Percentiles rank a stretch among this genome's conserved stretches.
These are phyloP conservation scores for Macaria liturata DNA, from an alignment of 2,888 invertebrate genomes.

Conservation along the genomic window DNA sequence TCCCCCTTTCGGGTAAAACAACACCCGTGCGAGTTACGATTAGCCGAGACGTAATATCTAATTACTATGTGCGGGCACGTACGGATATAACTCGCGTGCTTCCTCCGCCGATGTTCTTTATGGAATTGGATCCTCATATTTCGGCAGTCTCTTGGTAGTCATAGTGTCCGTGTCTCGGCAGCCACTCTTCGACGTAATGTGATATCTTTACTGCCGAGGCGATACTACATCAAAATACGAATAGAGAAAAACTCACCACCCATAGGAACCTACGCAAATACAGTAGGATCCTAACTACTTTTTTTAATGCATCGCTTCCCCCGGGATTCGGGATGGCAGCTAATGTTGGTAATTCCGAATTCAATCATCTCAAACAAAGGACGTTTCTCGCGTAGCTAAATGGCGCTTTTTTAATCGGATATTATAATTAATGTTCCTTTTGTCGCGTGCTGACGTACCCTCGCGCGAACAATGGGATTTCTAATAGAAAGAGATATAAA, in stretches of 20 bases:
- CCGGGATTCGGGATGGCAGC: conserved; percentile 52
- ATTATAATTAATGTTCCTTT: conserved; percentile 84
- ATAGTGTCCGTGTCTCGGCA: conserved; percentile 66
- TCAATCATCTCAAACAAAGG: conserved; percentile 82
- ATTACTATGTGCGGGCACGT: conserved; percentile 82
- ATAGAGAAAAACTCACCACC: conserved; percentile 44
- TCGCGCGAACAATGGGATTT: conserved; percentile 81
- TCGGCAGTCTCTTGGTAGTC: conserved; percentile 76
- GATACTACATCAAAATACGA: conserved; percentile 46
- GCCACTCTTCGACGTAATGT: conserved; percentile 65
- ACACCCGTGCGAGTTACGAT: conserved; percentile 82
- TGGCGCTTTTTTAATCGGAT: conserved; percentile 83
- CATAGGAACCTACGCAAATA: conserved; percentile 51
- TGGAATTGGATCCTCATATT: conserved; percentile 82
- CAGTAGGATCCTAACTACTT: conserved; percentile 43
- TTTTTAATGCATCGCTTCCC: conserved; percentile 58
- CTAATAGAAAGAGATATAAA: conserved; percentile 81
- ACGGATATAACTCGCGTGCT: conserved; percentile 77
- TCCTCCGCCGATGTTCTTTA: conserved; percentile 80
- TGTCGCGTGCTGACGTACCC: conserved; percentile 82
- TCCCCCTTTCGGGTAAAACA: conserved; percentile 80
- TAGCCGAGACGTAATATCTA: conserved; percentile 80
- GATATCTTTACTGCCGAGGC: conserved; percentile 63
- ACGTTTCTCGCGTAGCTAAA: conserved; percentile 77
- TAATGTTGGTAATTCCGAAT: conserved; percentile 78